Base-by-base conservation (phyloP, 2,113 vertebrate species). In the Solea solea region DNA sequence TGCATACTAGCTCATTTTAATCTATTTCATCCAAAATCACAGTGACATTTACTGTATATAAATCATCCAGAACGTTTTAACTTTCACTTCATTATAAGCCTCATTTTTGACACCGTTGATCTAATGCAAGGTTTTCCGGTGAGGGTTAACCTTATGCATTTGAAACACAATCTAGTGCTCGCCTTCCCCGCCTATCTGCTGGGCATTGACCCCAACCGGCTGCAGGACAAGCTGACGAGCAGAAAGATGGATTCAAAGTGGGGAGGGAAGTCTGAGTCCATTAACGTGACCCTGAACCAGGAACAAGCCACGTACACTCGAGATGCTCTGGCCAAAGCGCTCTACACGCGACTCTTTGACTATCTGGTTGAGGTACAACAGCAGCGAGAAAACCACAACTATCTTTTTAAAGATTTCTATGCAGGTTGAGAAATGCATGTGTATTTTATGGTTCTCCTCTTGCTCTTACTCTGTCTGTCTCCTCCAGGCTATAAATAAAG, bases 181-280 rank as follows among this genome's bases (percentile, higher is more conserved):
- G 96, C 95, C 41, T 99, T 99, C 70, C 97, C 97, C 0, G 96
- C 97, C 70, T 99, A 97, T 81, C 93, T 99, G 76, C 89, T 99
- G 92, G 97, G 96, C 41, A 95, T 99, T 0, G 89, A 97, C 88
- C 93, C 93, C 40, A 73, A 46, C 14, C 93, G 97, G 2, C 94
- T 99, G 54, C 95, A 98, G 52, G 95, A 97, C 69, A 99, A 99
- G 84, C 91, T 98, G 70, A 98, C 96, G 80, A 97, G 97, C 84
- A 93, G 97, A 10, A 96, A 96, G 87, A 99, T 98, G 96, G 97
- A 98, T 83, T 98, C 97, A 74, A 98, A 96, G 78, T 98, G 97
- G 96, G 96, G 95, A 0, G 96, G 96, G 9, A 97, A 95, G 83
- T 94, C 93, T 0, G 97, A 98, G 90, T 96, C 96, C 78, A 99